Evolutionary conservation across 37 sponge, comb jelly and placozoan genomes (phyloP).

Genomic region (Mnemiopsis leidyi): DNA sequence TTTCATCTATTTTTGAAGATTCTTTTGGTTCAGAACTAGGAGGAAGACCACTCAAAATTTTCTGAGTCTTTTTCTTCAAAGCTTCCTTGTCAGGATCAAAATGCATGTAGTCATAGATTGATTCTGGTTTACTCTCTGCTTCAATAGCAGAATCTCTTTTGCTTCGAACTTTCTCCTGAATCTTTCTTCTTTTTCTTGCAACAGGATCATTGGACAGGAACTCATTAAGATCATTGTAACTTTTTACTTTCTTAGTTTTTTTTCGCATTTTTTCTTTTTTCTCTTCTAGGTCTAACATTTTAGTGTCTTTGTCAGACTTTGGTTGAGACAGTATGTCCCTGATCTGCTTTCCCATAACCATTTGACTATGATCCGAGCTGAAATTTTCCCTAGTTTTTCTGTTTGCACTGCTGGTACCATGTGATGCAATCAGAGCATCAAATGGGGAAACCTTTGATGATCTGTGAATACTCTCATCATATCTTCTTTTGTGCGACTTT

Average conservation of each 20-base stretch:
- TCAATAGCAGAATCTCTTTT: slow-evolving; percentile 42
- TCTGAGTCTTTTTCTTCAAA: slow-evolving; percentile 31
- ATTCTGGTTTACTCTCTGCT: neutral
- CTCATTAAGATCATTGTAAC: slow-evolving; percentile 25
- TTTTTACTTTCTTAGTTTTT: neutral
- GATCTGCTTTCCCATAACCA: neutral
- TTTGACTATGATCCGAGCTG: neutral
- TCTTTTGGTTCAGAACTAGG: neutral
- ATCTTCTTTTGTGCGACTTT: slow-evolving; percentile 41
- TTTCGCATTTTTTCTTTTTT: neutral
- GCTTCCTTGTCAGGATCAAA: slow-evolving; percentile 57
- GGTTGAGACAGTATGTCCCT: neutral
- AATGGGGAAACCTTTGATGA: slow-evolving; percentile 8
- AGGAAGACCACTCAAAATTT: neutral
- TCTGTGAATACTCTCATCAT: neutral
- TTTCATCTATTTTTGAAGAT: neutral
- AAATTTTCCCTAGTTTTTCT: neutral
- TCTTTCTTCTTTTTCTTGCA: slow-evolving; percentile 39
- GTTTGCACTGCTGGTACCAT: slow-evolving; percentile 53
- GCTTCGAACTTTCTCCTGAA: slow-evolving; percentile 54
- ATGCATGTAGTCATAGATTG: slow-evolving; percentile 58
- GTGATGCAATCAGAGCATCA: slow-evolving; percentile 64
- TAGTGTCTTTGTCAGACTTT: neutral
- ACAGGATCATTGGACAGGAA: slow-evolving; percentile 32
- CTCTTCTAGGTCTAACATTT: slow-evolving; percentile 17